Conservation (phyloP, 1,140 invertebrate species). For the Hypothenemus hampei region DNA sequence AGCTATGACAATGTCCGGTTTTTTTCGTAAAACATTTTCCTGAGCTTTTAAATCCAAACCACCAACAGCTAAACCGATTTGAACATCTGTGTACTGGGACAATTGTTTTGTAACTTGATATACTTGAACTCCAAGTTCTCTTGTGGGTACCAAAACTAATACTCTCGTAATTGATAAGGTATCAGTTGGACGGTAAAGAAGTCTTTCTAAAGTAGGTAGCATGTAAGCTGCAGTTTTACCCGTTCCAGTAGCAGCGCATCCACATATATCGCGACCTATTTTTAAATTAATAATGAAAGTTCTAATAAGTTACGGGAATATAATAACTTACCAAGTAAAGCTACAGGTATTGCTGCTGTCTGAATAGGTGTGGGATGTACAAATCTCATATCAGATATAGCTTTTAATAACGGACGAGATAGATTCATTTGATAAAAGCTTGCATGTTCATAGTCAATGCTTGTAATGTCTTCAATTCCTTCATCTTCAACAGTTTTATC, state of each 20-base stretch:
- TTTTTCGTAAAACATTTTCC: slow-evolving; percentile 80
- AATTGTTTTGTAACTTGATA: slow-evolving; percentile 91
- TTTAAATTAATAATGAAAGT: neutral
- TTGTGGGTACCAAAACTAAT: slow-evolving; percentile 90
- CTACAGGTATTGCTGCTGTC: slow-evolving; percentile 88
- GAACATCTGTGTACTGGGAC: slow-evolving; percentile 78
- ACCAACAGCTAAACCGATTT: slow-evolving; percentile 75
- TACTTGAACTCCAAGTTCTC: slow-evolving; percentile 90
- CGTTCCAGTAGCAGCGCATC: slow-evolving; percentile 95
- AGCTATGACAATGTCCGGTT: slow-evolving; percentile 96
- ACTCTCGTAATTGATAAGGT: slow-evolving; percentile 73
- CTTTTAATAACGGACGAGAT: slow-evolving; percentile 83
- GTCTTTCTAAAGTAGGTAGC: slow-evolving; percentile 91
- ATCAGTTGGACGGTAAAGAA: slow-evolving; percentile 70
- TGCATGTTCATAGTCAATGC: slow-evolving; percentile 55
- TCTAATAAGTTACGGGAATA: neutral
- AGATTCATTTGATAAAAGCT: slow-evolving; percentile 93
- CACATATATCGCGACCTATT: slow-evolving; percentile 83
- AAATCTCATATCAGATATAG: slow-evolving; percentile 81
- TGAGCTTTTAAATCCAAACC: slow-evolving; percentile 92
- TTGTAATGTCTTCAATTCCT: slow-evolving; percentile 42
- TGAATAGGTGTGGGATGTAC: slow-evolving; percentile 96
- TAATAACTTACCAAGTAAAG: slow-evolving; percentile 60
- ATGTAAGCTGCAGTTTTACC: slow-evolving; percentile 99
- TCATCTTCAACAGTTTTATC: slow-evolving; percentile 28